Percentiles rank a stretch among this genome's conserved stretches.
Conservation (phyloP, 2,113 vertebrate genomes). For the Ceyx melanurus region DNA sequence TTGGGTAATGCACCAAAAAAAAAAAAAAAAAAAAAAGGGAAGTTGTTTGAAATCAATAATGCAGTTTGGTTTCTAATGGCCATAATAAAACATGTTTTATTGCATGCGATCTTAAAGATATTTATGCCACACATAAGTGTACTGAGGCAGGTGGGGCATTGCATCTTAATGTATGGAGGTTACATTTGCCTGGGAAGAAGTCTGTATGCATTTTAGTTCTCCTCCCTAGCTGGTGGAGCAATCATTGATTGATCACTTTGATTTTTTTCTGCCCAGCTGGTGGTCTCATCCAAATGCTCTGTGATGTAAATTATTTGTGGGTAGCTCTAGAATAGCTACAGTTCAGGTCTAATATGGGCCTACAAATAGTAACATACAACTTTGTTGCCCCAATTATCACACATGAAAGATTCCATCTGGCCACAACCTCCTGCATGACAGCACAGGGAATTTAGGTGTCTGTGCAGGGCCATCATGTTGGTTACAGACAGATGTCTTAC, state of each 20-base stretch:
- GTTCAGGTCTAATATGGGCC: background rate
- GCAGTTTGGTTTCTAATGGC: background rate
- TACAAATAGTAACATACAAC: background rate
- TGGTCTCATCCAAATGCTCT: background rate
- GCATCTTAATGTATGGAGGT: background rate
- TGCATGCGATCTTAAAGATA: background rate
- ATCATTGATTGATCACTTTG: background rate
- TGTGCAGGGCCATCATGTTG: background rate
- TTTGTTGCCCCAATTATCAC: background rate
- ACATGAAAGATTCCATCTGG: background rate
- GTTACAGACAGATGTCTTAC: background rate
- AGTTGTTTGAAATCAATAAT: background rate
- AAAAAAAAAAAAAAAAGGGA: background rate
- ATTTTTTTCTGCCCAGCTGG: background rate
- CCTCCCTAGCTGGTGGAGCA: background rate
- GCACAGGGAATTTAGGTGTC: background rate
- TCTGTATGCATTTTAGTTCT: background rate
- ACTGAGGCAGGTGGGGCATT: background rate
- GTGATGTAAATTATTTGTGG: background rate
- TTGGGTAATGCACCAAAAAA: background rate
- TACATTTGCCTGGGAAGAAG: background rate
- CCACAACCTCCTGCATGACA: background rate
- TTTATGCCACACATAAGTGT: background rate
- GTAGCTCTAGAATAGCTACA: background rate
- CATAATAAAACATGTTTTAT: background rate